Evolutionary conservation across 2,113 vertebrate genomes (phyloP), one percentile per base, ranked within the genome.

Genomic region (Delphinus delphis): DNA sequence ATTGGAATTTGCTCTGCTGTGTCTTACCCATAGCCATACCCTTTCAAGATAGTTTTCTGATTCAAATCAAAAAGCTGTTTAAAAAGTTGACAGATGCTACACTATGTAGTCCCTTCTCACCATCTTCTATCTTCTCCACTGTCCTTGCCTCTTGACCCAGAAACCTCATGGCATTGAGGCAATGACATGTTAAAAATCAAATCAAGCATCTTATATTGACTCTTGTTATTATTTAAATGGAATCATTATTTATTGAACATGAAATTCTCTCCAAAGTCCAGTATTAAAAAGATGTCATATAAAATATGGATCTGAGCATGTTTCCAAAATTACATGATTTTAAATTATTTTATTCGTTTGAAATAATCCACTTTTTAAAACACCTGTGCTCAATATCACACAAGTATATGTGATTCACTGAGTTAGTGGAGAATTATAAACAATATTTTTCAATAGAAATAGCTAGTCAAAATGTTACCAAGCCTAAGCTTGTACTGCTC

Each of bases 341-440:
- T 67, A 15, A 93, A 79, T 41, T 6, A 74, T 74, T 91, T 26
- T 55, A 62, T 47, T 84, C 12, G 6, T 55, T 96, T 84, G n/a
- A 93, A 88, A 47, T 94, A 58, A 68, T 33, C 5, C 38, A 53
- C 44, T 33, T 83, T 21, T 93, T 81, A 47, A 89, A 81, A 63
- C 26, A 41, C 25, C 6, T 38, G 10, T 73, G 14, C 6, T 71
- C 10, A 8, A 31, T 67, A 11, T 71, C 10, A 79, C 10, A 28
- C 1, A 90, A 33, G 25, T 50, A 7, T 83, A 47, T 84, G 28
- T 79, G 47, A 8, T 47, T 88, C 47, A n/a, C 15, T 80, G 65
- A 94, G 2, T 76, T 87, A 79, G 23, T 67, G 38, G 36, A 80
- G 2, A 67, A 92, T 89, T 62, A 90, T 76, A 83, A 83, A 65